Evolutionary conservation across 1,140 invertebrate genomes (phyloP).

Genomic region (Penaeus indicus): DNA sequence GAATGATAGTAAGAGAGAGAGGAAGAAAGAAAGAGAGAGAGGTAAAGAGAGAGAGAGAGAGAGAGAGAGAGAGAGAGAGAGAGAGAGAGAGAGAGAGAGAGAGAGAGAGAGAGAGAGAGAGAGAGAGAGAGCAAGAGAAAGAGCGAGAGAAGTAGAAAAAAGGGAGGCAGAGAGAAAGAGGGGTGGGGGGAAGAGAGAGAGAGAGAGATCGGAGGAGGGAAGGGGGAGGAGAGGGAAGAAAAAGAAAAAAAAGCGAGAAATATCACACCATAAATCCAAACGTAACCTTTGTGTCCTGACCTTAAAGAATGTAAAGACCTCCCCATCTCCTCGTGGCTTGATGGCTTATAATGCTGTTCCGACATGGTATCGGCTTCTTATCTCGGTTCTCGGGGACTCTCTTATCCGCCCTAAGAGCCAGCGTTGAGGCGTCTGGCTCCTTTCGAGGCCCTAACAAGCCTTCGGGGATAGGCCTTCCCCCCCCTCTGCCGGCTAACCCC

Average conservation of each 20-base stretch:
- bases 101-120: conserved; percentile 11
- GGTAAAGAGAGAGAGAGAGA: neutral
- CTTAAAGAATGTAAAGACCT: too few species aligned
- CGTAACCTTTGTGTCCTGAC: too few species aligned
- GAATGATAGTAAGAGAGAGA: neutral
- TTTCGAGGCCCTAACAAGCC: too few species aligned
- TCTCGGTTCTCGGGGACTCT: too few species aligned
- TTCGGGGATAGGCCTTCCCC: too few species aligned
- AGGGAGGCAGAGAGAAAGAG: neutral
- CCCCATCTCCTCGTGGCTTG: too few species aligned
- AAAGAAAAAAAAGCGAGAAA: neutral
- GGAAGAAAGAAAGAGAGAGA: neutral
- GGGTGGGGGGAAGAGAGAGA: conserved; percentile 1
- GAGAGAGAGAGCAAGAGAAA: conserved; percentile 12
- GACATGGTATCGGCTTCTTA: too few species aligned
- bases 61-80: neutral
- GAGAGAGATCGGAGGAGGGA: neutral
- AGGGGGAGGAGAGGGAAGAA: neutral
- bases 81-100: neutral
- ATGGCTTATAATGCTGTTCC: too few species aligned
- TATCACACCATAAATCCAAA: too few species aligned
- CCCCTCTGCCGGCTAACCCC: too few species aligned
- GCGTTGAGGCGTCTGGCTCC: too few species aligned
- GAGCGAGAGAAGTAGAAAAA: neutral
- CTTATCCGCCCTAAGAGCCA: too few species aligned